Conservation (phyloP, 2,888 invertebrate species). For the Electrophaes corylata region DNA sequence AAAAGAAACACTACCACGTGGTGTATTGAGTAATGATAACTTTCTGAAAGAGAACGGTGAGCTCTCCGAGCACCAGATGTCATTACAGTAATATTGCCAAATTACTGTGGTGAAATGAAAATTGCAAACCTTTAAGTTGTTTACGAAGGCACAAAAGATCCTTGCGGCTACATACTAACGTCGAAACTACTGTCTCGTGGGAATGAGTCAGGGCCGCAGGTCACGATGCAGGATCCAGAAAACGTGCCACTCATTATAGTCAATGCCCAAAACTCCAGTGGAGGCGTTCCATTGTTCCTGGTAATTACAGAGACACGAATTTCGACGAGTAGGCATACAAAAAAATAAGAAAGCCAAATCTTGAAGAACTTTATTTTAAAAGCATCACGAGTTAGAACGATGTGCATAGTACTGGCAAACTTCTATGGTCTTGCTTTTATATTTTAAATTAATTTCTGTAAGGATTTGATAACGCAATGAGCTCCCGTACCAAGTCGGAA, state of each 20-base stretch:
- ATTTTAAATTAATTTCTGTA: not conserved
- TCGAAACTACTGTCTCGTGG: conserved; percentile 56
- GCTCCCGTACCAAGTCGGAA: too few relatives aligned
- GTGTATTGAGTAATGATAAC: conserved; percentile 28
- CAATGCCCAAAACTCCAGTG: conserved; percentile 47
- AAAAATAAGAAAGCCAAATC: conserved; percentile 12
- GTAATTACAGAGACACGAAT: conserved; percentile 49
- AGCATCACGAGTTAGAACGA: conserved; percentile 44
- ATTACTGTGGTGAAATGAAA: conserved; percentile 46
- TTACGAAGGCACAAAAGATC: conserved; percentile 44
- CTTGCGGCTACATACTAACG: conserved; percentile 47
- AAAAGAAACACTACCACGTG: conserved; percentile 42
- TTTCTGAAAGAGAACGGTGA: conserved; percentile 26
- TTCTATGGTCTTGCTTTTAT: conserved; percentile 37
- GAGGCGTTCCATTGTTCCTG: conserved; percentile 46
- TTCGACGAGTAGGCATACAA: conserved; percentile 33
- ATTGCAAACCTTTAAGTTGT: conserved; percentile 51
- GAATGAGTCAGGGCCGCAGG: conserved; percentile 52
- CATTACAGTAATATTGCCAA: conserved; percentile 46
- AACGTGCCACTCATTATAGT: conserved; percentile 61
- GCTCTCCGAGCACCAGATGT: conserved; percentile 34
- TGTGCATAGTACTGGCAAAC: conserved; percentile 40
- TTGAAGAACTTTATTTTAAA: conserved; percentile 13
- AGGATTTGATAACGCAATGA: conserved; percentile 19
- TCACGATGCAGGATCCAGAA: conserved; percentile 56